Evolutionary conservation across 2,888 invertebrate genomes (phyloP), one percentile per base, ranked within the genome.

Genomic region (Anarsia innoxiella): DNA sequence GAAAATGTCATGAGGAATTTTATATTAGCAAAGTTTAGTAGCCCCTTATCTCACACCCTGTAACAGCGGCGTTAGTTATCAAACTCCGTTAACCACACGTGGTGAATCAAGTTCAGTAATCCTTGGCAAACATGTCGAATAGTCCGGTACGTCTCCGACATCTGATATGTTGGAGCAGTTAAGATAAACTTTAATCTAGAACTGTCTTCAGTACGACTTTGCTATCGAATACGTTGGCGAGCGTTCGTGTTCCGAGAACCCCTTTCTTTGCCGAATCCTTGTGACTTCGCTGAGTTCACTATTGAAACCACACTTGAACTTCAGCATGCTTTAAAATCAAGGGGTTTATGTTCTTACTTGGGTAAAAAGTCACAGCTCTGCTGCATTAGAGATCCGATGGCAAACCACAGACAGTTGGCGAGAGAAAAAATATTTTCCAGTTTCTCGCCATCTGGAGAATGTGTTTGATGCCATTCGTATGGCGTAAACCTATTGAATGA

Each of bases 341-440:
- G 48, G 53, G 48, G 49, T 47, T 51, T 33, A 56, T 56, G 59
- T 46, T 84, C 90, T 90, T 92, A 95, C 95, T 94, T 95, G 78
- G 96, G 96, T 58, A 96, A 88, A 84, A 96, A 94, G 84, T 96
- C 96, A 86, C 95, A 96, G 72, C 96, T 96, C 86, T 97, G 96
- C 74, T 96, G 96, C 93, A 97, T 95, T 58, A 97, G 88, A 30
- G 95, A 95, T 59, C 95, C 95, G 56, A 97, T 95, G 54, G 96
- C 95, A 85, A 98, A 98, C 98, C 98, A 99, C 87, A 97, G 91
- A 84, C 96, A 95, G 88, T 97, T 97, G 85, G 93, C 88, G 71
- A 93, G 84, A 41, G 93, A 95, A 86, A 97, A 97, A 77, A 95
- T 94, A 72, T 96, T 97, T 83, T 96, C 95, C 71, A 96, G 90